Conservation (phyloP, 2,888 invertebrate genomes). For the Cynaeus angustus region DNA sequence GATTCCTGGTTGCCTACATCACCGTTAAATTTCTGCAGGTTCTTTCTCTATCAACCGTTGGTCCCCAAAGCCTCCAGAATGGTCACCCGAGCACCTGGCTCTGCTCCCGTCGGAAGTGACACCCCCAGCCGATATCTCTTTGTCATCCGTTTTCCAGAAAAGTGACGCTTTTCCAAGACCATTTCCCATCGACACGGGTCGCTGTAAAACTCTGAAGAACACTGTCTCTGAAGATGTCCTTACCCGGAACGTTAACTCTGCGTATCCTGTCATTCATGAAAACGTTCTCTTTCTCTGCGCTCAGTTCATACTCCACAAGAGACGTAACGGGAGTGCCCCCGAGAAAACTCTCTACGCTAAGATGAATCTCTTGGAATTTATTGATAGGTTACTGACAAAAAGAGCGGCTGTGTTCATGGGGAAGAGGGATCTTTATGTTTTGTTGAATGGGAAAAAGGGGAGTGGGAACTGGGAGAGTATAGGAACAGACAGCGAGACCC, state of each 20-base stretch:
- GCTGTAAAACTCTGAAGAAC: conserved; percentile 61
- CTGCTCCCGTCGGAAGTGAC: conserved; percentile 1
- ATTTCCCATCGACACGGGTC: conserved; percentile 68
- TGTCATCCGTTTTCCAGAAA: conserved; percentile 61
- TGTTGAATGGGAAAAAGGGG: conserved; percentile 70
- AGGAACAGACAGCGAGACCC: conserved; percentile 71
- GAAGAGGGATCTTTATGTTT: conserved; percentile 56
- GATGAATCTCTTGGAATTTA: conserved; percentile 71
- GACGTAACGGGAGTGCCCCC: conserved; percentile 60
- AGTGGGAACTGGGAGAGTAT: conserved; percentile 73
- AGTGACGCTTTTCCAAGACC: conserved; percentile 68
- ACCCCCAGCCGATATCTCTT: neutral
- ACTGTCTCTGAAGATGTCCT: conserved; percentile 54
- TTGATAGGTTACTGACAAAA: conserved; percentile 74
- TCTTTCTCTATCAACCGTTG: conserved; percentile 44
- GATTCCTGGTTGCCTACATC: conserved; percentile 9
- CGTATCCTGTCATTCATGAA: conserved; percentile 82
- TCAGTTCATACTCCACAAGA: conserved; percentile 79
- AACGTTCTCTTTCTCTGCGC: conserved; percentile 77
- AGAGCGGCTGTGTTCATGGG: conserved; percentile 73
- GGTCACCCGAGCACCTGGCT: conserved; percentile 48
- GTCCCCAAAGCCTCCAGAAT: conserved; percentile 53
- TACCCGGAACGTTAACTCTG: conserved; percentile 73
- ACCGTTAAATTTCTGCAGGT: neutral
- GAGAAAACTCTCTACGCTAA: conserved; percentile 62